Conservation (phyloP, 2,797 vertebrate genomes). For the Paguma larvata region DNA sequence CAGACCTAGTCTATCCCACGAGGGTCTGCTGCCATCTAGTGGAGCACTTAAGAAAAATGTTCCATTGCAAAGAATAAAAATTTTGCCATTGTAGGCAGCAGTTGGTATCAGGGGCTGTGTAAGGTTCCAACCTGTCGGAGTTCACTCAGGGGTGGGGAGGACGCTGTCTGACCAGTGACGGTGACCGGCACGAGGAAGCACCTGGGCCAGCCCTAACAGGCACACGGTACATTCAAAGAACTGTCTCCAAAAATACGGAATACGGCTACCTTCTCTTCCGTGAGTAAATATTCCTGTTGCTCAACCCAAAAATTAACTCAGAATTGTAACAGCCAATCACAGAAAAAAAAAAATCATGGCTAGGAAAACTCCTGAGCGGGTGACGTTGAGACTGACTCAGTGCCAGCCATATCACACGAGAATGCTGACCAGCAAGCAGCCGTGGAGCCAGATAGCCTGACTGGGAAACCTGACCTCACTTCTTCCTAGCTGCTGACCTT, state of each 20-base stretch:
- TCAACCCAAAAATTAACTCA: not conserved
- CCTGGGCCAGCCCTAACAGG: not conserved
- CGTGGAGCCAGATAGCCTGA: not conserved
- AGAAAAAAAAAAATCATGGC: not conserved
- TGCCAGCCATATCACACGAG: not conserved
- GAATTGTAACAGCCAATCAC: not conserved
- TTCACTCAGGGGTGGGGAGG: not conserved
- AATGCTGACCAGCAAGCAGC: not conserved
- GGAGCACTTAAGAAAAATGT: not conserved
- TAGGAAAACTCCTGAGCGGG: not conserved
- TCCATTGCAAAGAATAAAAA: not conserved
- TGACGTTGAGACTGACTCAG: not conserved
- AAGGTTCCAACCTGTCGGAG: not conserved
- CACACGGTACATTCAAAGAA: not conserved
- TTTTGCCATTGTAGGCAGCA: not conserved
- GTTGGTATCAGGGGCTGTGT: not conserved
- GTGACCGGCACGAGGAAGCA: not conserved
- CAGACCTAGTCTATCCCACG: not conserved
- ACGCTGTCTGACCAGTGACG: not conserved
- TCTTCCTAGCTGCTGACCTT: slow-evolving; percentile 18
- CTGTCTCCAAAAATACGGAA: not conserved
- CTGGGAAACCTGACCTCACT: slow-evolving; percentile 35
- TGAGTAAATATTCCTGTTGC: not conserved
- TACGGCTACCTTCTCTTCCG: not conserved
- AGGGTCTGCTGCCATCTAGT: slow-evolving; percentile 73